These are phyloP conservation scores for Suncus etruscus DNA, from an alignment of 2,113 vertebrate genomes.

Conservation along the genomic window DNA sequence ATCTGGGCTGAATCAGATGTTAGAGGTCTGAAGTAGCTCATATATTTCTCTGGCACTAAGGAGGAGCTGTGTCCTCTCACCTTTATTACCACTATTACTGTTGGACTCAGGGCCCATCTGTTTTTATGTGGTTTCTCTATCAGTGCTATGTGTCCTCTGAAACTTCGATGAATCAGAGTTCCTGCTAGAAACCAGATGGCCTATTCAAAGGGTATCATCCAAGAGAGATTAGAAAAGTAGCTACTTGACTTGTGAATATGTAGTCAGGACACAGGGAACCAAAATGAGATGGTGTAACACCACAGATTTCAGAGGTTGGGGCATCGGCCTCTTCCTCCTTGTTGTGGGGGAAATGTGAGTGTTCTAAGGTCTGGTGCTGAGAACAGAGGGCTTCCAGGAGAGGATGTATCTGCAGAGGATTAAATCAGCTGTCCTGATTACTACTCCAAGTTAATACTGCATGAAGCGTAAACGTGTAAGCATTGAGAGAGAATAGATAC, in stretches of 20 bases:
- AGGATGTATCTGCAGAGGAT: not conserved
- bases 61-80: not conserved
- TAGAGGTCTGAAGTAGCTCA: not conserved
- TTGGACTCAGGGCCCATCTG: too few species aligned
- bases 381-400: not conserved
- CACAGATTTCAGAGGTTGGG: not conserved
- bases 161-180: not conserved
- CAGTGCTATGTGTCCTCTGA: not conserved
- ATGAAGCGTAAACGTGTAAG: not conserved
- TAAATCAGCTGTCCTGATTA: not conserved
- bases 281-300: too few species aligned
- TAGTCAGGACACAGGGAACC: not conserved
- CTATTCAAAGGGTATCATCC: not conserved
- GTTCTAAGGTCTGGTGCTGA: not conserved
- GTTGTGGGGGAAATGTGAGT: not conserved
- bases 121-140: not conserved
- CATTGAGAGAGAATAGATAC: not conserved
- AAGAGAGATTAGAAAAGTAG: constrained; percentile 31
- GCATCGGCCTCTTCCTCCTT: not conserved
- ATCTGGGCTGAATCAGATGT: not conserved
- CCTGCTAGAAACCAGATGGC: not conserved
- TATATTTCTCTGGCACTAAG: not conserved
- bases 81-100: not conserved
- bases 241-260: not conserved
- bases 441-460: not conserved